These are phyloP conservation scores for Melipona quadrifasciata DNA, from an alignment of 1,140 invertebrate genomes.

Conservation along the genomic window DNA sequence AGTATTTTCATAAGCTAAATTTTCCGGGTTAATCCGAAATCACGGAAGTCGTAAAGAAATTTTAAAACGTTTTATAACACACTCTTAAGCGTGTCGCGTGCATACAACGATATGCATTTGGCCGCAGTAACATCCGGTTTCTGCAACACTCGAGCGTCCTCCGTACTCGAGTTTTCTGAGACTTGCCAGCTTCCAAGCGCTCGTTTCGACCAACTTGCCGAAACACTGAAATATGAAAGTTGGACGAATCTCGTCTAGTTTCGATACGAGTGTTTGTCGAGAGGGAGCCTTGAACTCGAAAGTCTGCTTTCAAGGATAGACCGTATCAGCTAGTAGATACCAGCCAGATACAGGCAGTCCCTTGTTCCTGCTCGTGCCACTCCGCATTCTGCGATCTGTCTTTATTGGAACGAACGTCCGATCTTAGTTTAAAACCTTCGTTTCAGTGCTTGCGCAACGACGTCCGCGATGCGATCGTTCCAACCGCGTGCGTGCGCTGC, in stretches of 20 bases:
- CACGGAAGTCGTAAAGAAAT: too few species aligned
- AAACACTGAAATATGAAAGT: neutral
- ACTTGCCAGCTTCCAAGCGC: too few species aligned
- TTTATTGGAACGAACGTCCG: conserved; percentile 11
- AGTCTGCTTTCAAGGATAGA: neutral
- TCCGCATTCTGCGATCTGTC: neutral
- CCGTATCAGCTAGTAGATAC: neutral
- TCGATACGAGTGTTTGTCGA: neutral
- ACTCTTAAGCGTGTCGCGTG: too few species aligned
- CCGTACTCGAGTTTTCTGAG: too few species aligned
- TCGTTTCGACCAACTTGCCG: neutral
- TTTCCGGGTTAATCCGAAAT: too few species aligned
- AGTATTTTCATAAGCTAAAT: too few species aligned
- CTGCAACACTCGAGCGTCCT: neutral
- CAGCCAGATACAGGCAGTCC: neutral
- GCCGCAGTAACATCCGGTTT: too few species aligned
- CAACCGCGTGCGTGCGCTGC: neutral
- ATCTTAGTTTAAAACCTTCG: conserved; percentile 13
- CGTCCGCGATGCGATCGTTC: neutral
- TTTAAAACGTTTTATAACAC: too few species aligned
- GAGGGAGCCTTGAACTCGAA: conserved; percentile 25
- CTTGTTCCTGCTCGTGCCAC: neutral
- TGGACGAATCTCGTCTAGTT: neutral
- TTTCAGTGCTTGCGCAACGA: conserved; percentile 25
- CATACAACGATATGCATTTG: too few species aligned